Percentiles rank a stretch among this genome's conserved stretches.
Conservation (phyloP, 2,113 vertebrate genomes). For the Scomber colias region DNA sequence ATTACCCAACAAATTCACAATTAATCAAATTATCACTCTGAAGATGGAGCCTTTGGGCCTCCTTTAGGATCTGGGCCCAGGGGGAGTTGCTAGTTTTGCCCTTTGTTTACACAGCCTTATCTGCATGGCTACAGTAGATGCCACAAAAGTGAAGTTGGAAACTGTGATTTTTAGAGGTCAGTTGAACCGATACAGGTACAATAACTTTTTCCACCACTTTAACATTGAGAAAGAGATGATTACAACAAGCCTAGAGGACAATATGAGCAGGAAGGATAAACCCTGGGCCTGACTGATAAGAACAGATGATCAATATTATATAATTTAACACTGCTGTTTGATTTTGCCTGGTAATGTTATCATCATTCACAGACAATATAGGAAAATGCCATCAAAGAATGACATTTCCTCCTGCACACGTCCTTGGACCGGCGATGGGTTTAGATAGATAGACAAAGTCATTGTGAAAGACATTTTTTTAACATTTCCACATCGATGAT, state of each 20-base stretch:
- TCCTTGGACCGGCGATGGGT: constrained; percentile 35
- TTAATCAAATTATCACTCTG: no score
- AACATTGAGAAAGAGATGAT: constrained; percentile 29
- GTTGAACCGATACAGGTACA: neutral
- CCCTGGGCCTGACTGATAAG: constrained; percentile 70
- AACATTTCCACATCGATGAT: constrained; percentile 47
- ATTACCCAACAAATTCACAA: neutral
- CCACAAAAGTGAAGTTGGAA: neutral
- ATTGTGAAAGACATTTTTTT: constrained; percentile 47
- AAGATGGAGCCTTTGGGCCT: no score
- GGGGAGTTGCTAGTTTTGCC: no score
- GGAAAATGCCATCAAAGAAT: constrained; percentile 69
- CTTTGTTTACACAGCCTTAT: neutral
- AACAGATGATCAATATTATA: constrained; percentile 74
- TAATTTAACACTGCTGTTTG: constrained; percentile 58
- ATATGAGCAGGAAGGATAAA: constrained; percentile 24
- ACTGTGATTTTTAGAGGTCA: neutral
- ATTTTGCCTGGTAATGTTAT: constrained; percentile 66
- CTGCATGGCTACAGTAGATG: neutral
- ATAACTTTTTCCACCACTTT: constrained; percentile 20
- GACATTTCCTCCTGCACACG: constrained; percentile 67
- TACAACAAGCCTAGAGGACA: constrained; percentile 27
- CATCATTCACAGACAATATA: constrained; percentile 55
- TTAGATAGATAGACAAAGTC: constrained; percentile 67
- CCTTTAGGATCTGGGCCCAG: no score